Evolutionary conservation across 2,888 invertebrate species (phyloP), one percentile per base, ranked within the genome.

Genomic region (Sarcophaga carnaria): DNA sequence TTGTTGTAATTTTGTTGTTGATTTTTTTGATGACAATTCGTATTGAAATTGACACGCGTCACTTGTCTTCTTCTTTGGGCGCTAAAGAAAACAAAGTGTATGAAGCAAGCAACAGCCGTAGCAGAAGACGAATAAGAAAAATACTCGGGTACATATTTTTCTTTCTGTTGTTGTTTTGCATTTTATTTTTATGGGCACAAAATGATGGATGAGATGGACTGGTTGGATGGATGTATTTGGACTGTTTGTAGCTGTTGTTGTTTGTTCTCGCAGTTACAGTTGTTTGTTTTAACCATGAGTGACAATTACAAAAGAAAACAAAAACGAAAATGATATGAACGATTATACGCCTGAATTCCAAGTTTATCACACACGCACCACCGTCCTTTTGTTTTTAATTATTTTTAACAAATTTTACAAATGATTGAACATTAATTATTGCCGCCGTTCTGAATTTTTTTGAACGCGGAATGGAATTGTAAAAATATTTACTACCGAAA

Each of bases 31-130:
- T 78, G 84, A 87, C 84, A 87, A 84, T 75, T 81, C 81, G 81
- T 81, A 81, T 86, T 78, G 86, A 83, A 83, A 87, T 84, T 87
- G 87, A 87, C 87, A 87, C 87, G 81, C 81, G 84, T 84, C 87
- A 87, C 87, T 87, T 87, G 87, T 84, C 87, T 81, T 71, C 66
- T 84, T 17, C 66, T 81, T 81, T 83, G 75, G 78, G 87, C 81
- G 87, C 81, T 84, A 76, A 83, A 78, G 67, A 71, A 77, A 82
- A 79, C 74, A 74, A 72, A 60, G 11, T 25, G 27, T 64, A 67
- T 47, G 14, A 54, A 79, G 64, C 47, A 64, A 78, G 17, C 63
- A 63, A 63, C 22, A 79, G 62, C 62, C 27, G 20, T 67, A 20
- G 67, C 70, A 79, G 22, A 49, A 60, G 6, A 71, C 54, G 4